phyloP scores from a whole-genome alignment of 2,797 vertebrate genomes.

The Pangasius macronema region DNA sequence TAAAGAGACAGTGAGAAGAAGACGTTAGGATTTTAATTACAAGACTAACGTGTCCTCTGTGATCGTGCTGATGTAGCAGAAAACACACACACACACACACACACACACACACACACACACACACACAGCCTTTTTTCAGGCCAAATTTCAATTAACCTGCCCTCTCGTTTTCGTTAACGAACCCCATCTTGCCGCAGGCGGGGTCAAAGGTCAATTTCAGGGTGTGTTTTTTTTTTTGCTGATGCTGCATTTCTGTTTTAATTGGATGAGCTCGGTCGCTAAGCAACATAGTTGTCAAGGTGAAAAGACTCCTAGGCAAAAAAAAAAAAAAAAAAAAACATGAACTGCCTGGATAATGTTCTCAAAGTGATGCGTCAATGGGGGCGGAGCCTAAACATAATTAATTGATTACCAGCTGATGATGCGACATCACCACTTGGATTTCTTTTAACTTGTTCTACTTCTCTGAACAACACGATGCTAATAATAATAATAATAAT shows the following conservation, averaged over 20 bases:
- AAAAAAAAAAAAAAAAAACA: not conserved
- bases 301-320: slow-evolving; percentile 33
- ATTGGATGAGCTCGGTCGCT: slow-evolving; percentile 35
- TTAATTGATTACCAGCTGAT: not conserved
- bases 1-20: not conserved
- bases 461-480: not conserved
- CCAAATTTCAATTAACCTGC: slow-evolving; percentile 48
- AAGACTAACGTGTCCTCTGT: slow-evolving; percentile 15
- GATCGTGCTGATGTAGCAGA: slow-evolving; percentile 48
- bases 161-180: slow-evolving; percentile 18
- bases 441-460: not conserved
- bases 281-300: slow-evolving; percentile 46
- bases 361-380: not conserved
- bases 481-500: not conserved
- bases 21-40: slow-evolving; percentile 27
- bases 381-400: not conserved
- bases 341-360: not conserved
- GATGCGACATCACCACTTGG: not conserved
- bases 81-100: slow-evolving; percentile 27
- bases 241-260: slow-evolving; percentile 15
- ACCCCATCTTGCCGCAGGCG: not conserved
- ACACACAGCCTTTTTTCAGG: not conserved
- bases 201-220: not conserved
- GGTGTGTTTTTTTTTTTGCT: not conserved
- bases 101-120: slow-evolving; percentile 28